Evolutionary conservation across 1,140 invertebrate species (phyloP).

Genomic region (Arion vulgaris): DNA sequence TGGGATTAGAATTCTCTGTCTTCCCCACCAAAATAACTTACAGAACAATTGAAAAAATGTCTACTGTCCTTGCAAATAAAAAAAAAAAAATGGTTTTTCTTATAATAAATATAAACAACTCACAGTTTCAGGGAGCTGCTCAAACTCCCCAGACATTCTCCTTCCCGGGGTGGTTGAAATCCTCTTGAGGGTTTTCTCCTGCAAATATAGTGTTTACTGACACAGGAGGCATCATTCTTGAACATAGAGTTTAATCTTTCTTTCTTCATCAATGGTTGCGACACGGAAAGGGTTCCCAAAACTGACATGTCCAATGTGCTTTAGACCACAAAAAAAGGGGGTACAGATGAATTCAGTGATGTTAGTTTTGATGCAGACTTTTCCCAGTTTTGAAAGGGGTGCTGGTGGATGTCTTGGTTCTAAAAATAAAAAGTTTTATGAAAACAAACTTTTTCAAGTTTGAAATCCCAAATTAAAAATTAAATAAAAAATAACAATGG

Average conservation of each 20-base stretch:
- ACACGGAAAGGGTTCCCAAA: not conserved
- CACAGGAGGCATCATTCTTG: conserved; percentile 57
- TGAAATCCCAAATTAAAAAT: not conserved
- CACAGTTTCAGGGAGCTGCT: not conserved
- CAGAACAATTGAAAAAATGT: too few species aligned
- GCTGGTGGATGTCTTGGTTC: not conserved
- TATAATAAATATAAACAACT: too few species aligned
- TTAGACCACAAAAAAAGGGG: not conserved
- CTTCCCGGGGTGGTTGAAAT: conserved; percentile 57
- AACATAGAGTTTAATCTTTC: conserved; percentile 49
- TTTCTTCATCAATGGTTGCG: not conserved
- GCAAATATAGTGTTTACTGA: conserved; percentile 39
- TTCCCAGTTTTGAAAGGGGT: not conserved
- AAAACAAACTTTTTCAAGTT: too few species aligned
- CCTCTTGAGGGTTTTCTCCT: conserved; percentile 50
- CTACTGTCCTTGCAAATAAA: too few species aligned
- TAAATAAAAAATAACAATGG: too few species aligned
- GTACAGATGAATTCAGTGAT: not conserved
- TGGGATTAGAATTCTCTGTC: too few species aligned
- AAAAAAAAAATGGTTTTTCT: too few species aligned
- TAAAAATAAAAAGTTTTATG: too few species aligned
- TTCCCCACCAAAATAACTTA: too few species aligned
- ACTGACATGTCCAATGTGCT: not conserved
- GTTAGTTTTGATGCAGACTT: not conserved
- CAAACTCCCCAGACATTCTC: conserved; percentile 16